Evolutionary conservation across 2,888 invertebrate genomes (phyloP), one percentile per base, ranked within the genome.

Genomic region (Tachina fera): DNA sequence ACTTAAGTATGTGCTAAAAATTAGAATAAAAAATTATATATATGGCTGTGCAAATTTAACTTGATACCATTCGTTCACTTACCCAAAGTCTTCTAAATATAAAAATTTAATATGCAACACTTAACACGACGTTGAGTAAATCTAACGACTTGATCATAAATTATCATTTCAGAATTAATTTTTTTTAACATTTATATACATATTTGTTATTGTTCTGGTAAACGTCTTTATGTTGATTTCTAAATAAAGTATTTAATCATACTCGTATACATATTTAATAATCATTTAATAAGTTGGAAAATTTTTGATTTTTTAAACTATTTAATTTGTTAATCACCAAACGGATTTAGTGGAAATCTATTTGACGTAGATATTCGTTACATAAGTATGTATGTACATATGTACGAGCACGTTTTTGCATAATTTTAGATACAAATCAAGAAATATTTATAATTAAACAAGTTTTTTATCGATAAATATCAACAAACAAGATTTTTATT

Each of bases 81-180:
- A 61, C 60, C 51, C 45, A 47, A 16, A 72, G 49, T 60, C 39
- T 58, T 60, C 19, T 49, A n/a, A 68, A 19, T 68, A 49, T 51
- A 41, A 65, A 47, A 65, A 81, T 86, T 86, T 71, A 83, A 60
- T 82, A 82, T 86, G 78, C 82, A 79, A 61, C 70, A 75, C 85
- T 78, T 60, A 11, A 70, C 67, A 63, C 43, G 78, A 47, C 6
- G 5, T 31, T 72, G 70, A 84, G 72, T 81, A 81, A 79, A 76
- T 65, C 72, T 74, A 72, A 78, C 71, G 51, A 82, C 43, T 82
- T 78, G 65, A 65, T 56, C 79, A 75, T 79, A 82, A 82, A 85
- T 85, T 60, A 78, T 56, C 45, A 82, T 56, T 78, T 67, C 19
- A 74, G 83, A 56, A 51, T 49, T 74, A 53, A 45, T 61, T 65